Percentiles rank a stretch among this genome's conserved stretches.
These are phyloP conservation scores for Antechinus stuartii DNA, from an alignment of 2,113 vertebrate genomes.

Conservation along the genomic window DNA sequence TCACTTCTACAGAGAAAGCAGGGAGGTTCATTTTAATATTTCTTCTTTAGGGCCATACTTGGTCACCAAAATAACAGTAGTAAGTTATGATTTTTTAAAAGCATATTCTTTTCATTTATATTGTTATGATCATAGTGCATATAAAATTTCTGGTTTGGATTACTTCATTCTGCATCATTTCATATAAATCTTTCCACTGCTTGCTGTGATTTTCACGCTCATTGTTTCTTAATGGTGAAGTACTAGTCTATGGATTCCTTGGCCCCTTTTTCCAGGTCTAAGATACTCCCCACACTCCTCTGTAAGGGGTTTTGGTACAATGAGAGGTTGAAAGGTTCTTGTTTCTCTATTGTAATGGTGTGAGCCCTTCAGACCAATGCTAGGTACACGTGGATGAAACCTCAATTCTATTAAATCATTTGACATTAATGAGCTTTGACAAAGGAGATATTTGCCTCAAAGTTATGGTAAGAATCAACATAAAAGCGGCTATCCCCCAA, in stretches of 20 bases:
- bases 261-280: not conserved
- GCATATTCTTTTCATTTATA: not conserved
- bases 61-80: not conserved
- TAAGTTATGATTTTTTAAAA: not conserved
- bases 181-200: not conserved
- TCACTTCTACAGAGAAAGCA: not conserved
- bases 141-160: not conserved
- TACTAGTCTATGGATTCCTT: not conserved
- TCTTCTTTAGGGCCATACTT: not conserved
- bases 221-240: not conserved
- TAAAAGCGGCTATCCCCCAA: not conserved
- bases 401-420: not conserved
- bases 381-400: not conserved
- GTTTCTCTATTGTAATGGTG: not conserved
- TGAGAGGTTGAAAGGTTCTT: not conserved
- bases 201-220: not conserved
- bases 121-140: not conserved
- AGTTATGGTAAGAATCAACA: not conserved
- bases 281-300: not conserved
- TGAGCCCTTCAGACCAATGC: not conserved
- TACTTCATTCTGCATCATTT: not conserved
- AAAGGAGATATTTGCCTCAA: not conserved
- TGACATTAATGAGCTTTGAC: not conserved
- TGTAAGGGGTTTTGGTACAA: not conserved
- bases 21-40: not conserved